Evolutionary conservation across 2,888 invertebrate species (phyloP), one percentile per base, ranked within the genome.

Genomic region (Schrankia costaestrigalis): DNA sequence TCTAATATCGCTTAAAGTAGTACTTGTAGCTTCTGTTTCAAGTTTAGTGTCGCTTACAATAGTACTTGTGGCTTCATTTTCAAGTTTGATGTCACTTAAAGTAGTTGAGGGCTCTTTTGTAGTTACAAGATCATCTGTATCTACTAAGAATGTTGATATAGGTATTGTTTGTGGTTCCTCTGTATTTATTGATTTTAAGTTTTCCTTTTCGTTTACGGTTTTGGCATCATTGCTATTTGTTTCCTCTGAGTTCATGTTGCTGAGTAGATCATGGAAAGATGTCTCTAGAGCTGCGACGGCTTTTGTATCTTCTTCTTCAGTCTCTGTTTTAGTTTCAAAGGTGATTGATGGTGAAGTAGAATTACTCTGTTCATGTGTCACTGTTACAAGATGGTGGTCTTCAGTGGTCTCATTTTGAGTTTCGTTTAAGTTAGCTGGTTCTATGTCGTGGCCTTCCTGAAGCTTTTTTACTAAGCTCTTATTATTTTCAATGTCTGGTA

Each of bases 401-500:
- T 83, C 84, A 8, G 32, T 37, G 47, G 76, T 81, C 43, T 84
- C 85, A 45, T 80, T 82, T 67, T 84, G 89, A 30, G 76, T 87
- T 59, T 79, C 85, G 44, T 82, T 88, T 45, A 77, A 46, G 49
- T 69, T 85, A 11, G 54, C 62, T 1, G 77, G 77, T 44, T 88
- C 87, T 30, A 89, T 56, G 45, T 89, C 88, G 54, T 88, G 85
- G 1, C 88, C 90, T 53, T 89, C 88, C 69, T 90, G 89, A n/a
- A 91, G 70, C 56, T 89, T 90, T 57, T 90, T 89, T 1, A 90
- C 87, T 17, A 90, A 78, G 8, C 85, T 88, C 51, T 90, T 90
- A 57, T 91, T 89, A 46, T 89, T 91, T 66, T 91, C 91, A 10
- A 90, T 81, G 60, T 92, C 92, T 4, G 92, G 91, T 52, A 93